Conservation (phyloP, 2,888 invertebrate genomes). For the Drosophila maculinotata region DNA sequence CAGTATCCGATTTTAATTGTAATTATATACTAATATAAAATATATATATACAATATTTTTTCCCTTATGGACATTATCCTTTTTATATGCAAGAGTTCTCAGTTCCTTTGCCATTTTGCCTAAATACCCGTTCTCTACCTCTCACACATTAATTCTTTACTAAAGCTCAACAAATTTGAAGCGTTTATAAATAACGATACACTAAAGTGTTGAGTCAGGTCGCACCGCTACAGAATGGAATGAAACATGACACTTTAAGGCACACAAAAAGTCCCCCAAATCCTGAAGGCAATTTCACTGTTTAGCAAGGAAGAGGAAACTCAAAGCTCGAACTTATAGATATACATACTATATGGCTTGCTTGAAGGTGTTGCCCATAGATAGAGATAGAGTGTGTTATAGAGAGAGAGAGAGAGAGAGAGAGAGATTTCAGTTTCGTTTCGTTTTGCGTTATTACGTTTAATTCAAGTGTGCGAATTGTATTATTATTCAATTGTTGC, state of each 20-base stretch:
- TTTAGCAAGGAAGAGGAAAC: no score
- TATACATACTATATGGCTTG: background rate
- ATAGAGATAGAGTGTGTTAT: background rate
- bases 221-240: no score
- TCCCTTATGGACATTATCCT: no score
- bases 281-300: slow-evolving; percentile 17
- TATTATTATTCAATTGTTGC: slow-evolving; percentile 18
- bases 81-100: no score
- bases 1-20: slow-evolving; percentile 1
- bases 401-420: background rate
- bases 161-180: no score
- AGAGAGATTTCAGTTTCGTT: slow-evolving; percentile 6
- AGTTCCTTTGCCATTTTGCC: no score
- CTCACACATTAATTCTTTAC: no score
- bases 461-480: slow-evolving; percentile 64
- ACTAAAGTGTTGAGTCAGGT: no score
- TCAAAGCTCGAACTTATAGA: background rate
- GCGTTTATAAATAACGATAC: no score
- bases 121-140: no score
- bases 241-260: no score
- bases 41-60: no score
- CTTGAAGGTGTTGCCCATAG: slow-evolving; percentile 31
- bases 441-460: background rate
- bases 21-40: background rate
- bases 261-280: background rate